A percentile compares a stretch with the other conserved stretches of the same genome.
These are phyloP conservation scores for Eristalis arbustorum DNA, from an alignment of 2,888 invertebrate species.

Conservation along the genomic window DNA sequence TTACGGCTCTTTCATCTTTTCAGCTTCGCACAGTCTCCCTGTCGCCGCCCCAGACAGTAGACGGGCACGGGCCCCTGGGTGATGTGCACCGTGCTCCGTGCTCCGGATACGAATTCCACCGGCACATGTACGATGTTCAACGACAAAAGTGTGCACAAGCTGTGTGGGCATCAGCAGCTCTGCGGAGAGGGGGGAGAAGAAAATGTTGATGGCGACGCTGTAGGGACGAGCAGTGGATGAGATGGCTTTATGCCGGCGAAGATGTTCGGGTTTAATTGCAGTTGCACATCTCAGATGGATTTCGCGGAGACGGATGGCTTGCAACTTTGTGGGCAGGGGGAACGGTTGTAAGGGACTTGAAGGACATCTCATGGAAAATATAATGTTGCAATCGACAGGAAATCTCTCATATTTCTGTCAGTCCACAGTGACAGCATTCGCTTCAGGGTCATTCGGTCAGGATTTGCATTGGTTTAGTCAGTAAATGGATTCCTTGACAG, in stretches of 20 bases:
- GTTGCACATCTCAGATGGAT: slow-evolving; percentile 62
- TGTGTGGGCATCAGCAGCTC: not conserved
- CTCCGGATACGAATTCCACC: slow-evolving; percentile 17
- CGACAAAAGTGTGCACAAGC: slow-evolving; percentile 42
- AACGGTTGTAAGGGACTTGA: too few species aligned
- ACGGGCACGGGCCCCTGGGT: too few species aligned
- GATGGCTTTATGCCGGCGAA: slow-evolving; percentile 60
- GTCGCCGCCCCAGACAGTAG: too few species aligned
- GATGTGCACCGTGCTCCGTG: not conserved
- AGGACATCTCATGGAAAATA: too few species aligned
- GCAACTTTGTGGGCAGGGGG: too few species aligned
- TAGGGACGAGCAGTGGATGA: slow-evolving; percentile 41
- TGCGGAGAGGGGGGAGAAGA: not conserved
- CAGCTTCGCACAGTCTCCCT: not conserved
- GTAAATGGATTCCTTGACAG: too few species aligned
- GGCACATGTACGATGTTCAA: slow-evolving; percentile 29
- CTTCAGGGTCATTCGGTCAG: too few species aligned
- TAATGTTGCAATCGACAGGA: not conserved
- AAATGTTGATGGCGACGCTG: not conserved
- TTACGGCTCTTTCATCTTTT: not conserved
- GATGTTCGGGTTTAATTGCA: slow-evolving; percentile 64
- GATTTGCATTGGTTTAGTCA: too few species aligned
- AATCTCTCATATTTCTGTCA: too few species aligned
- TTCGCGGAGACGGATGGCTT: not conserved
- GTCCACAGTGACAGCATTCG: too few species aligned